Evolutionary conservation across 2,888 invertebrate genomes (phyloP).

Genomic region (Cyclophora punctaria): DNA sequence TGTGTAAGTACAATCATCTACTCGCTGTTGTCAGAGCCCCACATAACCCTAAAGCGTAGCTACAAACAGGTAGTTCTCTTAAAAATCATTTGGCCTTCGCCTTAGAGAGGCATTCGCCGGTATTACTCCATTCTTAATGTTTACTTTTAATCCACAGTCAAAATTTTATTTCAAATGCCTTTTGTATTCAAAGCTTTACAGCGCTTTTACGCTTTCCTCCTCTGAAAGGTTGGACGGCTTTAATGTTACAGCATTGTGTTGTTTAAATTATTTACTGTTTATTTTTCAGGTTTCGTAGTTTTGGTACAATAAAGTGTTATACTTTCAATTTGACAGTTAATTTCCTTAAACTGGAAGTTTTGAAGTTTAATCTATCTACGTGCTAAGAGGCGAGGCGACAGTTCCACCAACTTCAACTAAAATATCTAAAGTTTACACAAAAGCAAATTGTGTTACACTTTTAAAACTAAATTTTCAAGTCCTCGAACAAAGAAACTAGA

Average conservation of each 20-base stretch:
- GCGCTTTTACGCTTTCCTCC: slow-evolving; percentile 24
- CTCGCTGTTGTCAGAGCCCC: slow-evolving; percentile 28
- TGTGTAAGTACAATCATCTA: background rate
- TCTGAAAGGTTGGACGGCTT: too few species aligned
- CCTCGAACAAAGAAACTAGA: slow-evolving; percentile 18
- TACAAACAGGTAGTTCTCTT: slow-evolving; percentile 61
- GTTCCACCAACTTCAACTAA: background rate
- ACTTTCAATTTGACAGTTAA: too few species aligned
- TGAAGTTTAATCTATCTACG: too few species aligned
- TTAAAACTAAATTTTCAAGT: slow-evolving; percentile 15
- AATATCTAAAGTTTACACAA: slow-evolving; percentile 1
- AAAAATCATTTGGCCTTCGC: slow-evolving; percentile 68
- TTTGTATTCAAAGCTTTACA: slow-evolving; percentile 29
- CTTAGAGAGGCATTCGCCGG: slow-evolving; percentile 49
- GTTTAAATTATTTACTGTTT: too few species aligned
- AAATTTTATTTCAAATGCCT: slow-evolving; percentile 59
- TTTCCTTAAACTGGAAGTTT: too few species aligned
- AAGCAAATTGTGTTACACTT: slow-evolving; percentile 6
- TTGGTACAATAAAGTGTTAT: too few species aligned
- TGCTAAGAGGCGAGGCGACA: too few species aligned
- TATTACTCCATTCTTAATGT: slow-evolving; percentile 57
- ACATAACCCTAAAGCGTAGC: slow-evolving; percentile 25
- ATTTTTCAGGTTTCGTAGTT: too few species aligned
- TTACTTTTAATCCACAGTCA: slow-evolving; percentile 70
- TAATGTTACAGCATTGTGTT: too few species aligned